Base-by-base conservation (phyloP, 2,888 invertebrate species). In the Heliconius cydno region DNA sequence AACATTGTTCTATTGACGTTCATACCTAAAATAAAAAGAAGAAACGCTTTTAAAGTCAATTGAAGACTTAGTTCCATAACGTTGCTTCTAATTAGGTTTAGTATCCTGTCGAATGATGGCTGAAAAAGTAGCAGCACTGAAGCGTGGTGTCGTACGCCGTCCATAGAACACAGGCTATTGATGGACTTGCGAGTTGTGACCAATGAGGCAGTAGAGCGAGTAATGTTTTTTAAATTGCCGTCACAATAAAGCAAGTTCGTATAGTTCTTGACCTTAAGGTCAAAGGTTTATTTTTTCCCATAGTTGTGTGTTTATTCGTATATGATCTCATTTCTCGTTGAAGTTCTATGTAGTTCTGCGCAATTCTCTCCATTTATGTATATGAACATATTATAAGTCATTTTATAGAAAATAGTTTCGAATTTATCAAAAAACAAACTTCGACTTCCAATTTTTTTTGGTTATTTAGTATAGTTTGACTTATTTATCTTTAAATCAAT, bases 131-230 rank as follows among this genome's bases (percentile, higher is more conserved):
- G 25, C 60, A 66, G 38, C 88, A 88, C 84, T 89, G 89, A 88
- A 90, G 90, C 92, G 84, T 89, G 84, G 83, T 86, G 88, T 90
- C 90, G 88, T 86, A 89, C 88, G 89, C 88, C 88, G 13, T 66
- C 63, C 9, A n/a, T 19, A 65, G 46, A 66, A 30, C 13, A 82
- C 82, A 84, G 80, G 85, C 85, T 81, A 89, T 90, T 89, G 86
- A 88, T 84, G 82, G 81, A 83, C 83, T 88, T 90, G 92, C 93
- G 89, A 83, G 83, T 89, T 91, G 92, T 93, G 89, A 87, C 94
- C 83, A 92, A 92, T 84, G 80, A 87, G 76, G 78, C 90, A 89
- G 84, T 86, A 83, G 89, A 92, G 85, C 93, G 90, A 82, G 83
- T 91, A 93, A 93, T 90, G 84, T 85, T 86, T 84, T 85, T 82